Conservation (phyloP, 2,797 vertebrate species). For the Bovichtus variegatus region DNA sequence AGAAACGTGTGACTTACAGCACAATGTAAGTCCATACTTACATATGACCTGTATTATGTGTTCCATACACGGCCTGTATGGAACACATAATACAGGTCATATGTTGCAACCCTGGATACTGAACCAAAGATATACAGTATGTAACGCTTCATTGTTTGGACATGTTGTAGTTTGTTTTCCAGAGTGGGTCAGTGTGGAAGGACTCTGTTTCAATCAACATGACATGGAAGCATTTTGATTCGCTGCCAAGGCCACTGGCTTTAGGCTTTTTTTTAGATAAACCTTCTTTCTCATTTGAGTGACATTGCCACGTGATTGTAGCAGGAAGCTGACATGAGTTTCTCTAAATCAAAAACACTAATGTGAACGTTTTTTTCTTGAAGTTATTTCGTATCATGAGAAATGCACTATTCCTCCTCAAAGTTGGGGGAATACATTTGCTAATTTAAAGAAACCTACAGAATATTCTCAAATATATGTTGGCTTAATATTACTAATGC, state of each 20-base stretch:
- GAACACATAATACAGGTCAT: background rate
- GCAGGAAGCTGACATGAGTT: background rate
- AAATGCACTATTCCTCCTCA: background rate
- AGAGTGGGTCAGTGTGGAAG: background rate
- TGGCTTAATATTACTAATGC: background rate
- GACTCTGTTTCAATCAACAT: background rate
- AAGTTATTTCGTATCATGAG: background rate
- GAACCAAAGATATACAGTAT: constrained; percentile 61
- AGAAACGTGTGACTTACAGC: constrained; percentile 15
- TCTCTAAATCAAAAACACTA: background rate
- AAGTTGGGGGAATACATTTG: background rate
- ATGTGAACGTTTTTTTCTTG: background rate
- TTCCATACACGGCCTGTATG: constrained; percentile 9
- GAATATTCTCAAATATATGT: background rate
- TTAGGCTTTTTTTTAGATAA: background rate
- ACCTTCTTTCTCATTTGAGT: background rate
- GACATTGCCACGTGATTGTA: background rate
- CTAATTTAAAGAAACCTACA: background rate
- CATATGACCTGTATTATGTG: too few relatives aligned
- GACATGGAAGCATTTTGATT: background rate
- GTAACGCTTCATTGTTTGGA: background rate
- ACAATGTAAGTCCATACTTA: too few relatives aligned
- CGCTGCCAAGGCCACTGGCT: background rate
- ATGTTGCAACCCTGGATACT: constrained; percentile 47
- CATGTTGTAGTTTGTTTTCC: background rate